Percentiles rank a stretch among this genome's conserved stretches.
phyloP scores from a whole-genome alignment of 37 sponge, comb jelly and placozoan species.

The Mnemiopsis leidyi region DNA sequence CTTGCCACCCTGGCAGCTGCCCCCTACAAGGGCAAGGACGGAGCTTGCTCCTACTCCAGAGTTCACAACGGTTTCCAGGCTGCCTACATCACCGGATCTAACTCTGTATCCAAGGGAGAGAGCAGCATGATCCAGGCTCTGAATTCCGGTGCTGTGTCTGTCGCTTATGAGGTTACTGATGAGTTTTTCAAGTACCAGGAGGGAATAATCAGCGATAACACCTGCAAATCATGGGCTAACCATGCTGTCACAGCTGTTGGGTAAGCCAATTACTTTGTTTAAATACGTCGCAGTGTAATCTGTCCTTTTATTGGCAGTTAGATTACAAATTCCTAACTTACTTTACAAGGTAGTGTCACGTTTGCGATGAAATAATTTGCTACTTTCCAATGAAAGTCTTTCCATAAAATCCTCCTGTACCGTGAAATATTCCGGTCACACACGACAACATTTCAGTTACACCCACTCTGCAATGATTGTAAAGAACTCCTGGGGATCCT shows the following conservation, averaged over 20 bases:
- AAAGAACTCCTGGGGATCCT: slow-evolving; percentile 31
- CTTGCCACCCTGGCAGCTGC: background rate
- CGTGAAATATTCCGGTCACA: no score
- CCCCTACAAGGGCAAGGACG: background rate
- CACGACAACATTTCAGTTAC: background rate
- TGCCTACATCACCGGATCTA: slow-evolving; percentile 9
- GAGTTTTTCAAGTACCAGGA: slow-evolving; percentile 7
- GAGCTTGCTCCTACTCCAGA: background rate
- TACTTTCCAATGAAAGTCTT: no score
- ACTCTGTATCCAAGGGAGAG: background rate
- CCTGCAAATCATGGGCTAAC: slow-evolving; percentile 15
- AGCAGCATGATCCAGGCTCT: background rate
- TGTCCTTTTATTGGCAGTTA: no score
- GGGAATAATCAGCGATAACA: slow-evolving; percentile 16
- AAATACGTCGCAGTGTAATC: no score
- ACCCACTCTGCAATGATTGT: slow-evolving; percentile 30
- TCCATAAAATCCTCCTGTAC: background rate
- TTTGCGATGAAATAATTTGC: no score
- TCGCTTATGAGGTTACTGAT: slow-evolving; percentile 28
- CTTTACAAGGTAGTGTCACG: no score
- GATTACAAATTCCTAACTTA: no score
- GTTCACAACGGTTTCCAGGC: slow-evolving; percentile 10
- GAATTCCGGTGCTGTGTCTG: background rate
- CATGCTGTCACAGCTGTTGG: slow-evolving; percentile 45
- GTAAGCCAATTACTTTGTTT: no score